Conservation (phyloP, 2,113 vertebrate genomes). For the Taurulus bubalis region DNA sequence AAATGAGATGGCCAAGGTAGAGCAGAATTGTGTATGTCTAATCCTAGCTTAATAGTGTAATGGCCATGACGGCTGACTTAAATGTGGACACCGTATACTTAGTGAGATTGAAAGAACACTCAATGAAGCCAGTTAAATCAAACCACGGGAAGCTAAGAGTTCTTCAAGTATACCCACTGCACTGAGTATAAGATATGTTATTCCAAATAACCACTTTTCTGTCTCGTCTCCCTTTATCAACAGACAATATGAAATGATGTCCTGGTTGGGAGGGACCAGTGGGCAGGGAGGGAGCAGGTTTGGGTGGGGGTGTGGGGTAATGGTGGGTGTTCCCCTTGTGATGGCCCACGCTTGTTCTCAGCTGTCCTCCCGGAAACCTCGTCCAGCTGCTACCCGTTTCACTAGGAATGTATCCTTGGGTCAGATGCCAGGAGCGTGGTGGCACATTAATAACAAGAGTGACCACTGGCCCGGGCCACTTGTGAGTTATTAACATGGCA, state of each 20-base stretch:
- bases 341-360: conserved; percentile 69
- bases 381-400: conserved; percentile 88
- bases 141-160: neutral
- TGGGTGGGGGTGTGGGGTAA: conserved; percentile 52
- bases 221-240: conserved; percentile 15
- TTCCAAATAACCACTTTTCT: conserved; percentile 42
- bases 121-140: neutral
- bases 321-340: conserved; percentile 62
- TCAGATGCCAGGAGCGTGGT: conserved; percentile 77
- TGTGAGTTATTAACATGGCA: conserved; percentile 84
- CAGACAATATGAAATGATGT: conserved; percentile 37
- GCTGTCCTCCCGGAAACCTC: conserved; percentile 85
- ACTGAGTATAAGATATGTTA: conserved; percentile 3
- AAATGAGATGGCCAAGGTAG: neutral
- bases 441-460: conserved; percentile 84
- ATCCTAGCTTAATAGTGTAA: neutral
- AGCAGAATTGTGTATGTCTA: neutral
- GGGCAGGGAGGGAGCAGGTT: conserved; percentile 6
- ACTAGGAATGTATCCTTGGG: conserved; percentile 84
- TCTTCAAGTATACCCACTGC: neutral
- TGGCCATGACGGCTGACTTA: neutral
- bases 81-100: neutral
- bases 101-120: neutral
- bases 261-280: conserved; percentile 44
- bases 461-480: conserved; percentile 78